Percentiles rank a stretch among this genome's conserved stretches.
phyloP scores from a whole-genome alignment of 2,113 vertebrate genomes.

The Lophura nycthemera region DNA sequence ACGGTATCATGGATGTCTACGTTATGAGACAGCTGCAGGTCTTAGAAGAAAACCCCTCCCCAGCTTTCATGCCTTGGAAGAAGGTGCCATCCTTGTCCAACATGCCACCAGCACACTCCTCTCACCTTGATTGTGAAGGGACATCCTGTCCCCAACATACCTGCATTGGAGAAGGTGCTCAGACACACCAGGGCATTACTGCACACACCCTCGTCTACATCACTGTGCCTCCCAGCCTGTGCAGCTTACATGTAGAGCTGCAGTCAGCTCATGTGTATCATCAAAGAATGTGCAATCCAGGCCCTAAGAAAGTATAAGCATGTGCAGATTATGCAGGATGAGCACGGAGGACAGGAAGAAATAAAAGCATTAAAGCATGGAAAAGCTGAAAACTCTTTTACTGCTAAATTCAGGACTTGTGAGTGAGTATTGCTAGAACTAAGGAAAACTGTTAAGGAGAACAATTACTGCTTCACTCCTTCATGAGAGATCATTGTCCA shows the following conservation, averaged over 20 bases:
- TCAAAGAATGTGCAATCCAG: not conserved
- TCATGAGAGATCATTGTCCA: not conserved
- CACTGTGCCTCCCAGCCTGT: not conserved
- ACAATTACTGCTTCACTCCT: not conserved
- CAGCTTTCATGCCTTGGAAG: not conserved
- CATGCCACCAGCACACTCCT: not conserved
- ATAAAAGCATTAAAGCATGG: not conserved
- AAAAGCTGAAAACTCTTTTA: not conserved
- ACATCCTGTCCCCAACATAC: not conserved
- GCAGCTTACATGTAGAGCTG: not conserved
- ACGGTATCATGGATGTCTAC: not conserved
- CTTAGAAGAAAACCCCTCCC: not conserved
- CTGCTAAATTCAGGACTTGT: not conserved
- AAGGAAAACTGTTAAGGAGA: not conserved
- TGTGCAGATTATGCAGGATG: not conserved
- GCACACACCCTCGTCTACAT: accelerated
- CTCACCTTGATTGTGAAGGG: not conserved
- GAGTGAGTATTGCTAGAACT: not conserved
- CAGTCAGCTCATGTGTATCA: not conserved
- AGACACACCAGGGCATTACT: accelerated
- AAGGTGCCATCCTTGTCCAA: not conserved
- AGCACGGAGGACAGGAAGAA: too few species aligned
- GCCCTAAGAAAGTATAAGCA: not conserved
- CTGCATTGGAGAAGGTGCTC: not conserved
- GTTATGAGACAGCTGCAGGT: not conserved